Base-by-base conservation (phyloP, 2,888 invertebrate species). In the Charanyca ferruginea region DNA sequence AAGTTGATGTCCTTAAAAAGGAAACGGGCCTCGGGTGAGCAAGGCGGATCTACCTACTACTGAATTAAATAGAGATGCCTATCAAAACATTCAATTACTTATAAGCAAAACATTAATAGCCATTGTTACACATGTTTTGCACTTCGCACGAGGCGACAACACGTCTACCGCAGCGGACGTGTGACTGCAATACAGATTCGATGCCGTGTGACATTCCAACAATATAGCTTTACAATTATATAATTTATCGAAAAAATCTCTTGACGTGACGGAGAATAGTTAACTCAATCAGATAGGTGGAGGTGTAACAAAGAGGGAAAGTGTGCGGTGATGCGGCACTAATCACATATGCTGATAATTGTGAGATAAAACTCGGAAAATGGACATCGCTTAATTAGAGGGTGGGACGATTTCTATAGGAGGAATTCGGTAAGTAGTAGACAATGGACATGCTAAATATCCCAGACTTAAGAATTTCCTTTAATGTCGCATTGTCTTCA, bases 251-350 rank as follows among this genome's bases (percentile, higher is more conserved):
- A 75, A 66, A 77, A 70, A 68, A 66, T 65, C 63, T 62, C 57
- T 38, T 62, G 51, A 68, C 66, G 63, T 69, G 74, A 66, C 48
- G 42, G 45, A 64, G 48, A 70, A 67, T 53, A 51, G 62, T 73
- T 67, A 78, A 45, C 20, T 60, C 60, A 51, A 81, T 78, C 78
- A 74, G 81, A 81, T 81, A 81, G 66, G 54, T 77, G 47, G 20
- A 67, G 72, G 47, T 57, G 76, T 68, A 81, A 77, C 73, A 81
- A 72, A 76, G 71, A 71, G 77, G 54, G 83, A 83, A 83, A 83
- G 83, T 73, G 41, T 7, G 76, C 81, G 59, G 70, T 76, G 80
- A 70, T 55, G 77, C 71, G 64, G 28, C 51, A 61, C 77, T 80
- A 70, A 78, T 80, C 67, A 67, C 69, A 72, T 58, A 57, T 70